Evolutionary conservation across 2,888 invertebrate species (phyloP).

Genomic region (Galerucella calmariensis): DNA sequence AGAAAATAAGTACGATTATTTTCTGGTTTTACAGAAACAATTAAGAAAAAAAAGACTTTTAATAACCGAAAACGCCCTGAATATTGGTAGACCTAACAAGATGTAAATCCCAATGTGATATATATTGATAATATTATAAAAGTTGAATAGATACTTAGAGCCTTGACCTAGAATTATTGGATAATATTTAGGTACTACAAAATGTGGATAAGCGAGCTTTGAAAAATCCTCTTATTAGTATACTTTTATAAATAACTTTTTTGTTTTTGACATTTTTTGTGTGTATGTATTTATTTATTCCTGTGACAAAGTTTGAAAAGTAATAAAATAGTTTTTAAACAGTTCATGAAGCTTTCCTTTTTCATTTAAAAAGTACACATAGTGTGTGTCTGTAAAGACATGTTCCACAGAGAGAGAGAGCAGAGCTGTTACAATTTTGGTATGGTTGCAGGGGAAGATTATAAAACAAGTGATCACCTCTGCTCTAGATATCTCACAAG

Average conservation of each 20-base stretch:
- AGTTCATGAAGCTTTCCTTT: too few species aligned
- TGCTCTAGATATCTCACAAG: too few species aligned
- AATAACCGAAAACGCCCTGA: constrained; percentile 33
- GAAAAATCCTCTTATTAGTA: too few species aligned
- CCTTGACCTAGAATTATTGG: constrained; percentile 41
- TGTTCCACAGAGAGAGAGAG: too few species aligned
- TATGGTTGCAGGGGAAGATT: too few species aligned
- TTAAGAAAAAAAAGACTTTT: constrained; percentile 23
- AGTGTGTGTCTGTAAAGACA: too few species aligned
- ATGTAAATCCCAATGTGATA: constrained; percentile 60
- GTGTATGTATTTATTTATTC: too few species aligned
- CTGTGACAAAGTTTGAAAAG: too few species aligned
- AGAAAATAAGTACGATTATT: constrained; percentile 25
- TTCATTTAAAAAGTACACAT: too few species aligned
- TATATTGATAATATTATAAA: constrained; percentile 60
- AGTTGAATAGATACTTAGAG: constrained; percentile 43
- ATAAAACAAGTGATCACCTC: too few species aligned
- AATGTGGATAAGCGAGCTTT: background rate
- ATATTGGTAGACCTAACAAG: constrained; percentile 40
- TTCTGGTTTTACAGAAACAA: constrained; percentile 48
- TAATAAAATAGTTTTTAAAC: too few species aligned
- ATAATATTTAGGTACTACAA: constrained; percentile 11
- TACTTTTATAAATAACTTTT: background rate
- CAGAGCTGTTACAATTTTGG: too few species aligned
- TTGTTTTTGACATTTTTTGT: background rate